These are phyloP conservation scores for Drosophila melanosoma DNA, from an alignment of 2,888 invertebrate species.

Conservation along the genomic window DNA sequence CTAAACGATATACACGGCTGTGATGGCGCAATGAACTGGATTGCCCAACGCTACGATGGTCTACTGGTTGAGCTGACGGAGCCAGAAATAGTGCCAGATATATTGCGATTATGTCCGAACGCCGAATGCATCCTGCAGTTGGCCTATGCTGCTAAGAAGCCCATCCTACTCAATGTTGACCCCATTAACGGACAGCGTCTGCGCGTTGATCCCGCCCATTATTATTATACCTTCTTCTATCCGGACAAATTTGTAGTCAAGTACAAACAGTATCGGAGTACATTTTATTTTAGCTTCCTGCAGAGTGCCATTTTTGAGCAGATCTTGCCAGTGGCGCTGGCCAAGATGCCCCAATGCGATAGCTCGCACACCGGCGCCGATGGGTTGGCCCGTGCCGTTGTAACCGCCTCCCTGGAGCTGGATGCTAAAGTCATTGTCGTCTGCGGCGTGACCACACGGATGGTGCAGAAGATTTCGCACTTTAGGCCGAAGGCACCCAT, in stretches of 20 bases:
- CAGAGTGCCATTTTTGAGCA: conserved; percentile 65
- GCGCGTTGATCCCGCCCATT: conserved; percentile 64
- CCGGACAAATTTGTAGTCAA: conserved; percentile 80
- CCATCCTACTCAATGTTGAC: conserved; percentile 72
- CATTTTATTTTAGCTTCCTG: conserved; percentile 62
- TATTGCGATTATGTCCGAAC: conserved; percentile 68
- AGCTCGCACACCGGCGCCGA: conserved; percentile 72
- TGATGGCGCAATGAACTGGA: conserved; percentile 66
- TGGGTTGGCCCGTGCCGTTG: conserved; percentile 74
- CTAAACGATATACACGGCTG: conserved; percentile 67
- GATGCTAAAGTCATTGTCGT: conserved; percentile 77
- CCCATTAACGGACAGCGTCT: conserved; percentile 61
- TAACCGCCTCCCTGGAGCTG: conserved; percentile 73
- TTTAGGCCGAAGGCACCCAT: conserved; percentile 80
- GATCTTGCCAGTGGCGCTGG: conserved; percentile 51
- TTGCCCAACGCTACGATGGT: conserved; percentile 75
- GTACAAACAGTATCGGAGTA: conserved; percentile 15
- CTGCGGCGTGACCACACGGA: conserved; percentile 73
- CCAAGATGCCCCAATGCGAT: conserved; percentile 68
- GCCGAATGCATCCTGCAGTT: conserved; percentile 66
- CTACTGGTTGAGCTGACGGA: conserved; percentile 69
- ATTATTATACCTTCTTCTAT: conserved; percentile 73
- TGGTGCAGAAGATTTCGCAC: conserved; percentile 81
- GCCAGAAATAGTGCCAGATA: conserved; percentile 38
- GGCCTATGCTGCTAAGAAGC: conserved; percentile 67